Conservation (phyloP, 2,888 invertebrate species). For the Caenorhabditis sp. region DNA sequence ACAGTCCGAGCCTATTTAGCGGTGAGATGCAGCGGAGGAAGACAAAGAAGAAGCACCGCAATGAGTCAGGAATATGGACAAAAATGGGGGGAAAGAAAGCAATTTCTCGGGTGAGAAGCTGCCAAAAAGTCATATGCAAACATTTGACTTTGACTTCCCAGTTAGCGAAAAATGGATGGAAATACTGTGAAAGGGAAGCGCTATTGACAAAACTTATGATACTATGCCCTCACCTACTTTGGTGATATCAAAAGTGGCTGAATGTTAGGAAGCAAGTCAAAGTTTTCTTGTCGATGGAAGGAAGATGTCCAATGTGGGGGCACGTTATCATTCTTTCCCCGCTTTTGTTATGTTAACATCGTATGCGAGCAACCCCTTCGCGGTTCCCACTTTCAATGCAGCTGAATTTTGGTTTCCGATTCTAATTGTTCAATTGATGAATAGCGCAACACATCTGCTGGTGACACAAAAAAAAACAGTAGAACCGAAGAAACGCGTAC, state of each 20-base stretch:
- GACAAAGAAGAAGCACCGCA: constrained; percentile 18
- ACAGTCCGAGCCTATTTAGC: constrained; percentile 18
- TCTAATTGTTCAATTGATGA: constrained; percentile 10
- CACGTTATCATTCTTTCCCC: constrained; percentile 44
- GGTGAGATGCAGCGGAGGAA: background rate
- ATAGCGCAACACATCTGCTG: constrained; percentile 15
- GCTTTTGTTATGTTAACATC: constrained; percentile 56
- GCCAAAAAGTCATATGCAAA: constrained; percentile 56
- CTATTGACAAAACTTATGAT: constrained; percentile 49
- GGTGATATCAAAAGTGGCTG: background rate
- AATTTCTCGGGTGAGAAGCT: constrained; percentile 52
- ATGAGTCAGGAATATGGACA: constrained; percentile 44
- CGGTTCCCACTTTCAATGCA: constrained; percentile 20
- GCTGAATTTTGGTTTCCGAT: constrained; percentile 35
- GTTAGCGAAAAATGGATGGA: constrained; percentile 33
- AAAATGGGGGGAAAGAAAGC: constrained; percentile 35
- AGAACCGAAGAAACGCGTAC: background rate
- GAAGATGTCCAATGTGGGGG: constrained; percentile 3
- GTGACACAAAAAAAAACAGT: constrained; percentile 30
- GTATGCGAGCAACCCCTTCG: constrained; percentile 38
- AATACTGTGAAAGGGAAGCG: constrained; percentile 26
- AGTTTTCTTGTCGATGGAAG: too few species aligned
- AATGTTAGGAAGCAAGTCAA: constrained; percentile 1
- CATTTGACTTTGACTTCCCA: constrained; percentile 42
- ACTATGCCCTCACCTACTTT: constrained; percentile 12